phyloP scores from a whole-genome alignment of 2,797 vertebrate genomes.

The Ispidina lecontei region DNA sequence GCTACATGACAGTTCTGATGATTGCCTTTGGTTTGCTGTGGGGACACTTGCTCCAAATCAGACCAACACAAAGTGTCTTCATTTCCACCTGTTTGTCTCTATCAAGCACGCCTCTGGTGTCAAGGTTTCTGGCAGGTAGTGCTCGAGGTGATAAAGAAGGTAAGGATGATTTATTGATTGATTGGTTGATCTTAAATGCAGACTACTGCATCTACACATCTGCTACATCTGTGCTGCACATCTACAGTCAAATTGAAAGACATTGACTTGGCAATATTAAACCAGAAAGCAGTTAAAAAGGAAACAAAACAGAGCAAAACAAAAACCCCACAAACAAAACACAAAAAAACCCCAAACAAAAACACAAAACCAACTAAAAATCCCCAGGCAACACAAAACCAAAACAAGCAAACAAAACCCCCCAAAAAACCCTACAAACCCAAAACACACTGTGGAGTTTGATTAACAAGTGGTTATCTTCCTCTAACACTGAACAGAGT shows the following conservation, averaged over 20 bases:
- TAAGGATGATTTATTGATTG: slow-evolving; percentile 47
- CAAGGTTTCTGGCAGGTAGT: slow-evolving; percentile 91
- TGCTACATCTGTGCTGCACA: background rate
- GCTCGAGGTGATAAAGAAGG: slow-evolving; percentile 91
- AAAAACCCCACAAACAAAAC: no score
- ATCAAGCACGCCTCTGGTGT: slow-evolving; percentile 96
- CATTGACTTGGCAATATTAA: background rate
- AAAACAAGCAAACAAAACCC: no score
- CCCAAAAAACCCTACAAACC: no score
- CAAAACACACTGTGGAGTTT: background rate
- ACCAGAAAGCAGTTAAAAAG: background rate
- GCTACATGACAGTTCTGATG: slow-evolving; percentile 92
- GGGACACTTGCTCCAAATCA: slow-evolving; percentile 90
- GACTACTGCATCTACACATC: background rate
- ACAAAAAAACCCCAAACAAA: no score
- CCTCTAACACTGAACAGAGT: background rate
- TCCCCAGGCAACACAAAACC: no score
- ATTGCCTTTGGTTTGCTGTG: slow-evolving; percentile 89
- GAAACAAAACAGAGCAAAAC: background rate
- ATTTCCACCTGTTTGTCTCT: slow-evolving; percentile 95
- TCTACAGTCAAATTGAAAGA: background rate
- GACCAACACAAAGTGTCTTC: slow-evolving; percentile 92
- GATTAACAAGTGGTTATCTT: background rate
- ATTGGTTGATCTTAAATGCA: background rate
- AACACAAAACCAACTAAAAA: no score